Evolutionary conservation across 2,113 vertebrate species (phyloP), one percentile per base, ranked within the genome.

Genomic region (Ovibos moschatus): DNA sequence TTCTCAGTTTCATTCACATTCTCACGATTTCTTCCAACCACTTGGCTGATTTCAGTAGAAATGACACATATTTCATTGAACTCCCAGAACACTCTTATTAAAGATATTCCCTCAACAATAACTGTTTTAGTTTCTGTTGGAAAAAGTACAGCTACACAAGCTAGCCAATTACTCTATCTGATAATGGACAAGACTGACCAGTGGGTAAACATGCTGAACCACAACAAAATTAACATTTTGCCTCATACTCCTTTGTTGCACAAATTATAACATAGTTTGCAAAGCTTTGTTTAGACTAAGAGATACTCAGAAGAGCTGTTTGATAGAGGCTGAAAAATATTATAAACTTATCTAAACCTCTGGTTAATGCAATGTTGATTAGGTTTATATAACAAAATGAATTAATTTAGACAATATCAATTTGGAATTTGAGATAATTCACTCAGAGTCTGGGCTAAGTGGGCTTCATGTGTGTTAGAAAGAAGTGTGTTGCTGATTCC

Each of bases 91-190:
- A 93, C 30, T 91, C 71, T 94, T 98, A 94, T 89, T 97, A 97
- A 97, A 97, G 50, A 95, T 97, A 97, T 96, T 97, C 94, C 91
- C 94, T 97, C 91, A 98, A 97, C 87, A 97, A 96, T 91, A 96
- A 87, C 71, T 94, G 82, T 92, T 97, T 96, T 86, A 57, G 87
- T 95, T 97, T 97, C 95, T 94, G 58, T 97, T 97, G 93, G 96
- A 98, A 91, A 92, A 97, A 89, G 84, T 93, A 93, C 79, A 98
- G 83, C 78, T 87, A 78, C 64, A 84, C n/a, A 71, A 95, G 62
- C 33, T 62, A 95, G 88, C 78, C 94, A 97, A 71, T 98, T 98
- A 95, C 50, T 95, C 1, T 89, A 97, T 96, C 89, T 94, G 97
- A 97, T 98, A 97, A 91, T 91, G 93, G 88, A 93, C n/a, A 89